These are phyloP conservation scores for Xyrauchen texanus DNA, from an alignment of 2,113 vertebrate species.

Conservation along the genomic window DNA sequence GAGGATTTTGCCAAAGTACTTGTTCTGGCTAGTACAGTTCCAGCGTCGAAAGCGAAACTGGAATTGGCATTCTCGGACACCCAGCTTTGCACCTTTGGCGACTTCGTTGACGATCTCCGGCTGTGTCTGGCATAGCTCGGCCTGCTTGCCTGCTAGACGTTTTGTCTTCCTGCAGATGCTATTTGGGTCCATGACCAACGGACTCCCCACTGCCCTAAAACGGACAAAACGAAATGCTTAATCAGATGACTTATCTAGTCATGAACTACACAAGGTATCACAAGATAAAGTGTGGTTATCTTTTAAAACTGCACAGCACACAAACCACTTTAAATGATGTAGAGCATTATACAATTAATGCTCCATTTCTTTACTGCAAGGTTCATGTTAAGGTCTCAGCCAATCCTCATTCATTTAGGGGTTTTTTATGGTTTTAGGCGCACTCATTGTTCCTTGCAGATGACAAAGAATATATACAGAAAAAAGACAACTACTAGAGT, in stretches of 20 bases:
- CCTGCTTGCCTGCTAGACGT: conserved; percentile 89
- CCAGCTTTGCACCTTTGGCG: conserved; percentile 90
- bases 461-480: conserved; percentile 44
- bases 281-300: conserved; percentile 28
- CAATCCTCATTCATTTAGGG: background rate
- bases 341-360: conserved; percentile 32
- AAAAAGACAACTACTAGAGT: conserved; percentile 9
- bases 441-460: conserved; percentile 21
- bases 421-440: background rate
- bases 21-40: conserved; percentile 98
- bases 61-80: conserved; percentile 92
- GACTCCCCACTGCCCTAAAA: conserved; percentile 94
- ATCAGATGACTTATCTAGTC: conserved; percentile 23
- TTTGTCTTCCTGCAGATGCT: conserved; percentile 97
- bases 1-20: conserved; percentile 94
- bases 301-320: conserved; percentile 16
- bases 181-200: conserved; percentile 96
- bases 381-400: conserved; percentile 39
- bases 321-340: conserved; percentile 15
- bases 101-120: conserved; percentile 93
- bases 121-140: conserved; percentile 92
- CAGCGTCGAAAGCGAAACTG: conserved; percentile 95
- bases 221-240: conserved; percentile 12
- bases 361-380: background rate
- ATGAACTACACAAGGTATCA: conserved; percentile 10